Conservation (phyloP, 2,888 invertebrate genomes). For the Noctua janthina region DNA sequence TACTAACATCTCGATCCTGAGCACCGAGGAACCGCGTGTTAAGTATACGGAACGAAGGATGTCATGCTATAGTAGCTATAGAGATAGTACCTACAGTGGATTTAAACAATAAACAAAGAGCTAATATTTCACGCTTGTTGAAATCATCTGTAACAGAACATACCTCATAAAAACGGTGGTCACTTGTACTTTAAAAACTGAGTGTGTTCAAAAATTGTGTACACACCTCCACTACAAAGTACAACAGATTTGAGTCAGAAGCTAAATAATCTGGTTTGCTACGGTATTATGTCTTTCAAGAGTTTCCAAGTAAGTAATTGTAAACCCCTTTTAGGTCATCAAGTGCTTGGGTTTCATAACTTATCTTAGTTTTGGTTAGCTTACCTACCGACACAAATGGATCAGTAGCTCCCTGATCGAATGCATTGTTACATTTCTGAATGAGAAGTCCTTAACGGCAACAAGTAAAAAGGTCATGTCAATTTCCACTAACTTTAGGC, state of each 20-base stretch:
- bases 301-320: background rate
- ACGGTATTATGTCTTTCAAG: background rate
- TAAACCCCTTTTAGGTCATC: background rate
- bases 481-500: background rate
- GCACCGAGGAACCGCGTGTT: background rate
- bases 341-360: constrained; percentile 3
- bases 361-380: background rate
- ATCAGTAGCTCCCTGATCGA: background rate
- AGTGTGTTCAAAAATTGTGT: background rate
- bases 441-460: background rate
- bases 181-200: background rate
- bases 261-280: background rate
- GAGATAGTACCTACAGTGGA: background rate
- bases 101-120: background rate
- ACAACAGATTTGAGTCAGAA: background rate
- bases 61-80: background rate
- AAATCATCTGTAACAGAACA: background rate
- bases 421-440: constrained; percentile 3
- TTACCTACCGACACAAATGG: background rate
- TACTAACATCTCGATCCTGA: background rate
- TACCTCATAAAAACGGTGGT: background rate
- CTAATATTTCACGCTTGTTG: background rate
- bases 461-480: background rate
- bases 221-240: background rate
- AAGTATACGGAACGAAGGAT: too few relatives aligned